These are phyloP conservation scores for Tuta absoluta DNA, from an alignment of 2,888 invertebrate genomes.

Conservation along the genomic window DNA sequence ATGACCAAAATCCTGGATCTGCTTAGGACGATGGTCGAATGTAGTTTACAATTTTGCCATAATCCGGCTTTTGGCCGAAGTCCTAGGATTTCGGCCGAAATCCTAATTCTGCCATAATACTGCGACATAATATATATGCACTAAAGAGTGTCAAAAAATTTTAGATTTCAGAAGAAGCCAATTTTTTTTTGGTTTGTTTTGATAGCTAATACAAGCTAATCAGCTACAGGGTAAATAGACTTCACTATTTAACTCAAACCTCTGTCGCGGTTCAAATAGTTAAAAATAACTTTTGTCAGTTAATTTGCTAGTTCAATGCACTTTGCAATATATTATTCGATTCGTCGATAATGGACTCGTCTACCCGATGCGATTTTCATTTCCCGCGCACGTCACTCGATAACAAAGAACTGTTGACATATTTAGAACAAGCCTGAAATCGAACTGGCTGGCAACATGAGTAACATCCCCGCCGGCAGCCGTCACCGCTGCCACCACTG, in stretches of 20 bases:
- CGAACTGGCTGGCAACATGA: conserved; percentile 53
- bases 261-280: conserved; percentile 7
- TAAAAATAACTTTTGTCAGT: conserved; percentile 40
- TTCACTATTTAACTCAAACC: neutral
- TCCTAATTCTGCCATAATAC: too few species aligned
- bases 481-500: conserved; percentile 65
- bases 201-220: too few species aligned
- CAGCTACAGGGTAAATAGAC: too few species aligned
- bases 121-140: too few species aligned
- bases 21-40: too few species aligned
- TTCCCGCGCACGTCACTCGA: conserved; percentile 75
- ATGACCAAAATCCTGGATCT: too few species aligned
- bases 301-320: conserved; percentile 48
- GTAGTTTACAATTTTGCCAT: too few species aligned
- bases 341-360: conserved; percentile 68
- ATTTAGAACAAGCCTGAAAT: conserved; percentile 82
- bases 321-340: conserved; percentile 63
- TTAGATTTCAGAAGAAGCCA: too few species aligned
- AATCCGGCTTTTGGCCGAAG: too few species aligned
- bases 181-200: too few species aligned
- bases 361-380: conserved; percentile 76
- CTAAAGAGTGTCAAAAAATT: too few species aligned
- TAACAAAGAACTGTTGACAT: conserved; percentile 80
- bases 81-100: too few species aligned
- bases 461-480: conserved; percentile 60